A percentile compares a stretch with the other conserved stretches of the same genome.
Conservation (phyloP, 2,888 invertebrate genomes). For the Phanerotoma sp. region DNA sequence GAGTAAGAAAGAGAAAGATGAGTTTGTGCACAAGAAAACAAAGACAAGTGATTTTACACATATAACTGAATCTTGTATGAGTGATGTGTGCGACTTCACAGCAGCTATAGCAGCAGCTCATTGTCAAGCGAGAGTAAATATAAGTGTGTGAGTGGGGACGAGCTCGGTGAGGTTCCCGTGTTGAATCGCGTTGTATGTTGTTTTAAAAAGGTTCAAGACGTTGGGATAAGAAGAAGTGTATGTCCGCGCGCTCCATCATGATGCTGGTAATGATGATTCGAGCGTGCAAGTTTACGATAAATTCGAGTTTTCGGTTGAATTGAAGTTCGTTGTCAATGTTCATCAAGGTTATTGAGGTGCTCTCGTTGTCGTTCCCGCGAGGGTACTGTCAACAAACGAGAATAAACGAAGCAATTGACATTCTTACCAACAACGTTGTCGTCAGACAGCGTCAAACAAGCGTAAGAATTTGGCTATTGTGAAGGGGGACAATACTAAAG, state of each 20-base stretch:
- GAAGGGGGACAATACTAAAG: too few species aligned
- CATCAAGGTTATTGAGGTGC: slow-evolving; percentile 11
- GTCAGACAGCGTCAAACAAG: not conserved
- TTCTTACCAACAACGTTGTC: not conserved
- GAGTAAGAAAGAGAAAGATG: not conserved
- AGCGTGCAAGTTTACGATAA: not conserved
- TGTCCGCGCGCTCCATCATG: not conserved
- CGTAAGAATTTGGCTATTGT: not conserved
- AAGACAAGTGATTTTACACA: too few species aligned
- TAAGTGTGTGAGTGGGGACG: slow-evolving; percentile 11
- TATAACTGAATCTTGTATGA: not conserved
- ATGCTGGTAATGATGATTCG: not conserved
- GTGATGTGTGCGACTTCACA: not conserved
- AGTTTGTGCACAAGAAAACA: not conserved
- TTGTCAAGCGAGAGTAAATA: not conserved
- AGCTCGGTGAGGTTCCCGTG: slow-evolving; percentile 2
- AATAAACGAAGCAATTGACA: slow-evolving; percentile 16
- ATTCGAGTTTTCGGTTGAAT: not conserved
- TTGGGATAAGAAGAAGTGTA: not conserved
- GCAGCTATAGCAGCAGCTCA: too few species aligned
- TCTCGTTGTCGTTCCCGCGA: slow-evolving; percentile 13
- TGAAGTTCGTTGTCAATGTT: slow-evolving; percentile 8
- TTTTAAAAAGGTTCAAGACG: not conserved
- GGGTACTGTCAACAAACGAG: slow-evolving; percentile 24
- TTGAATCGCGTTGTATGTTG: slow-evolving; percentile 2